Evolutionary conservation across 30 jellyfish, hydroid and myxozoan species (phyloP), one percentile per base, ranked within the genome.

Genomic region (Turritopsis rubra): DNA sequence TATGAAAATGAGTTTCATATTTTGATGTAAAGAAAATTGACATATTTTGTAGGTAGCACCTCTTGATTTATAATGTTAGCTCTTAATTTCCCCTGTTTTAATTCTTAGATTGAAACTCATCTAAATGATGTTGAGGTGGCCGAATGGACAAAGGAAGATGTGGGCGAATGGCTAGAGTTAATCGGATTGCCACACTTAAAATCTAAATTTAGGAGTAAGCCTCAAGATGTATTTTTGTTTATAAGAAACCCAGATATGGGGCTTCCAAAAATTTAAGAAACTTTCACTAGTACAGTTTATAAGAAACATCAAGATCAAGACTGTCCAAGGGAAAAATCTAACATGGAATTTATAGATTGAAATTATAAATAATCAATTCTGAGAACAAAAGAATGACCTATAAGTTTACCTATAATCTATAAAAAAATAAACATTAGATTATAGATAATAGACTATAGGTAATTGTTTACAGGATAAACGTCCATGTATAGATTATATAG

Each of bases 101-200:
- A n/a, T 84, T 75, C 72, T 30, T 65, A 79, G 31, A 75, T 54
- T 41, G 93, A 77, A 41, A 73, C 86, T 0, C 88, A 76, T 26
- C 77, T 90, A 60, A 84, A 84, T 22, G 88, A 66, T 84, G 41
- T 75, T 23, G 95, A 92, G 21, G 75, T 92, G 60, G 83, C 79
- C 54, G 93, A 92, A 28, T 92, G 98, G 98, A 85, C 91, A 8
- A 75, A 27, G 7, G 88, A 81, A 3, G 98, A 92, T 72, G 98
- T 92, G 28, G 84, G 96, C 23, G 96, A 92, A 26, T 92, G 98
- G 98, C 74, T 92, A 80, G 95, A 88, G 77, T 65, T 92, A 77
- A 83, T 88, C 24, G 98, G 98, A 7, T 68, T 92, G 13, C 84
- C 88, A 4, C 96, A 85, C 29, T 82, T 92, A 20, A 52, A 89